Percentiles rank a stretch among this genome's conserved stretches.
These are phyloP conservation scores for Etheostoma spectabile DNA, from an alignment of 2,113 vertebrate species.

Conservation along the genomic window DNA sequence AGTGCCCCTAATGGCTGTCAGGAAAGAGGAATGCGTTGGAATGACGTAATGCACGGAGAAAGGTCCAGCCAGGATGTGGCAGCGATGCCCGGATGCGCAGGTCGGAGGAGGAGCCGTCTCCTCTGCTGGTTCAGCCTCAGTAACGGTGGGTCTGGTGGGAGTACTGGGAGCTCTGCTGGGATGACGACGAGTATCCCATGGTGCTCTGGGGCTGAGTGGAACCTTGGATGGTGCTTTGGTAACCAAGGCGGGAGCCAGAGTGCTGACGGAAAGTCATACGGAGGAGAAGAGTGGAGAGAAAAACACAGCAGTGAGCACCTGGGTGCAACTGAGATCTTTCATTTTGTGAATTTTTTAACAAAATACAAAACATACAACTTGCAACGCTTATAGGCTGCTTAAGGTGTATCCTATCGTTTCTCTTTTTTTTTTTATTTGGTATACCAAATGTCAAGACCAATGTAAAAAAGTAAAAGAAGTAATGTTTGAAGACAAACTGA, in stretches of 20 bases:
- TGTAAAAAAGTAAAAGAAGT: too few relatives aligned
- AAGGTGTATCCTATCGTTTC: too few relatives aligned
- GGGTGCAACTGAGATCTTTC: too few relatives aligned
- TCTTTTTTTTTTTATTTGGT: too few relatives aligned
- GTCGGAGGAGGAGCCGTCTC: constrained; percentile 6
- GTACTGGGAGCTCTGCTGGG: constrained; percentile 97
- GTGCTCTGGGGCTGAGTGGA: constrained; percentile 95
- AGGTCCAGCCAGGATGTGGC: constrained; percentile 2
- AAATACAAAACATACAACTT: too few relatives aligned
- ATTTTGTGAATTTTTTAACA: too few relatives aligned
- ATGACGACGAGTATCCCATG: constrained; percentile 93
- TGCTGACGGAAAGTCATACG: constrained; percentile 82
- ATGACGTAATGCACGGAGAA: constrained; percentile 20
- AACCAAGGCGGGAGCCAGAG: constrained; percentile 95
- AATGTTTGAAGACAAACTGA: too few relatives aligned
- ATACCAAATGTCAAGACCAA: too few relatives aligned
- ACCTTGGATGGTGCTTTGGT: constrained; percentile 98
- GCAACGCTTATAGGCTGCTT: too few relatives aligned
- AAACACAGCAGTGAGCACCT: not conserved
- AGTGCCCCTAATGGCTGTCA: constrained; percentile 69
- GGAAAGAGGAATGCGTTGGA: constrained; percentile 24
- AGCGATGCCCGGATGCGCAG: not conserved
- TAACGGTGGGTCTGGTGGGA: constrained; percentile 96
- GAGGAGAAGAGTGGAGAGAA: constrained; percentile 10
- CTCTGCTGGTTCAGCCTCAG: constrained; percentile 83